phyloP scores from a whole-genome alignment of 2,888 invertebrate genomes.

The Odontocerum albicorne region DNA sequence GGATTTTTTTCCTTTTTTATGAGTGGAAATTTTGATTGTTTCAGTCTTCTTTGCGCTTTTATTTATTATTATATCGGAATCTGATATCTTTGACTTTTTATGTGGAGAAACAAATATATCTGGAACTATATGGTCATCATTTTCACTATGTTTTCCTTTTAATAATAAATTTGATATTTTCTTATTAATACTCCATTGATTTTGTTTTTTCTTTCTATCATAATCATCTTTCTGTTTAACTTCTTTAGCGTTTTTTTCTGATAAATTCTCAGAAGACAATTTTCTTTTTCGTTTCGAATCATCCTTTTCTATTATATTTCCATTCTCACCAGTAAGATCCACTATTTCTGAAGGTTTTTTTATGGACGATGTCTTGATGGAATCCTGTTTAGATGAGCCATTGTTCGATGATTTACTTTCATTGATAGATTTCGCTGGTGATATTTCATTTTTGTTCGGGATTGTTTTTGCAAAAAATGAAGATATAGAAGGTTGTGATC shows the following conservation, averaged over 20 bases:
- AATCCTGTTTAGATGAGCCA: not conserved
- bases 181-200: constrained; percentile 7
- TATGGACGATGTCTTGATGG: not conserved
- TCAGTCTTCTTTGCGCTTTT: too few species aligned
- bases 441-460: not conserved
- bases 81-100: constrained; percentile 19
- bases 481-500: constrained; percentile 19
- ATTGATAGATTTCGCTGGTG: not conserved
- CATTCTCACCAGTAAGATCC: not conserved
- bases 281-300: not conserved
- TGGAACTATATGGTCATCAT: constrained; percentile 20
- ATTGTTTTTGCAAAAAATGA: constrained; percentile 22
- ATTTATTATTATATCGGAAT: too few species aligned
- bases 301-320: not conserved
- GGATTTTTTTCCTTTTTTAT: too few species aligned
- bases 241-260: not conserved
- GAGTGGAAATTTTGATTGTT: not conserved
- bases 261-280: not conserved
- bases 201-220: constrained; percentile 3
- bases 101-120: constrained; percentile 7
- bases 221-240: not conserved
- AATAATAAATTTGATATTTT: constrained; percentile 15
- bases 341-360: constrained; percentile 1
- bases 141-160: constrained; percentile 23
- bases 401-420: not conserved